Conservation (phyloP, 2,797 vertebrate genomes). For the Argya squamiceps region DNA sequence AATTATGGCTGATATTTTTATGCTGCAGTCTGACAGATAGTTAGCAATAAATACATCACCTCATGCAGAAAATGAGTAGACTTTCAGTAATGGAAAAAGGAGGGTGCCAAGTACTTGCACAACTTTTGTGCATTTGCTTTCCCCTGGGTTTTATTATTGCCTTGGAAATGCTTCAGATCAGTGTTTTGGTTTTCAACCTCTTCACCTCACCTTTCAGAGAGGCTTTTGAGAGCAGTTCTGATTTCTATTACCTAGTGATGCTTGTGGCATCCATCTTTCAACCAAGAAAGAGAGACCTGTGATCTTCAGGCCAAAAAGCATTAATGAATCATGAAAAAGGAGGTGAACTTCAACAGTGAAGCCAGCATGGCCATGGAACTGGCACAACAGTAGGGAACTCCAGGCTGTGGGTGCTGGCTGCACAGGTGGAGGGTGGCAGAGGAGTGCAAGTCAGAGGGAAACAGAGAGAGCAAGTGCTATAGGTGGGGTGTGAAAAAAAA, state of each 20-base stretch:
- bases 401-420: neutral
- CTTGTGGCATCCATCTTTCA: neutral
- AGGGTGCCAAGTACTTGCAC: neutral
- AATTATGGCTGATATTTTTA: constrained; percentile 69
- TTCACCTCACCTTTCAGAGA: neutral
- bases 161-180: neutral
- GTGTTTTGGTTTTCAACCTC: neutral
- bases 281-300: neutral
- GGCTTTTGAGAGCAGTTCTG: neutral
- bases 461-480: neutral
- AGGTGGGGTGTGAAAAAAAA: neutral
- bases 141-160: neutral
- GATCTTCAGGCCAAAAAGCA: neutral
- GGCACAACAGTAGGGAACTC: neutral
- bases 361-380: neutral
- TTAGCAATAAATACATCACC: constrained; percentile 35
- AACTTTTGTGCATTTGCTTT: neutral
- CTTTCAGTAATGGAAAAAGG: constrained; percentile 1
- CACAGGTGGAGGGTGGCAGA: neutral
- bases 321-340: neutral
- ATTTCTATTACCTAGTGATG: neutral
- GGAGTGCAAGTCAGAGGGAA: neutral
- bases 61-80: constrained; percentile 43
- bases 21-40: constrained; percentile 55
- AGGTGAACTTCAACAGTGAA: neutral